phyloP scores from a whole-genome alignment of 2,113 vertebrate species.

The Heptranchias perlo region DNA sequence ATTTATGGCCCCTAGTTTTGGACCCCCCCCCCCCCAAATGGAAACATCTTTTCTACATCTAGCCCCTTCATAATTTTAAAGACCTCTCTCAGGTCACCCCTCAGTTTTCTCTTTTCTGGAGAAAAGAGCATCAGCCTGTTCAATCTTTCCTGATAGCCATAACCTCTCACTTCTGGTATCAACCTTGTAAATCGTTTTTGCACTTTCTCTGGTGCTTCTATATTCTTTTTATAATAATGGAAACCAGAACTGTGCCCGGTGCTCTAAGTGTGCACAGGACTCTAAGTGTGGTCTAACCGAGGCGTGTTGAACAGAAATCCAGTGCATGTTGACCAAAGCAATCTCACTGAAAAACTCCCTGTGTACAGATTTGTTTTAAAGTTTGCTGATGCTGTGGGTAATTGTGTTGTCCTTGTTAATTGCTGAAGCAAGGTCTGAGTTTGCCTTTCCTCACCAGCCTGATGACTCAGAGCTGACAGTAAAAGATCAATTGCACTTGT shows the following conservation, averaged over 20 bases:
- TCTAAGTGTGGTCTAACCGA: background rate
- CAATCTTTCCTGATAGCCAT: background rate
- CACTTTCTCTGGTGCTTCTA: no score
- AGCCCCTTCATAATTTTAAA: background rate
- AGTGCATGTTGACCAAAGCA: background rate
- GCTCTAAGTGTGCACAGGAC: background rate
- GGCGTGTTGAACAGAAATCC: background rate
- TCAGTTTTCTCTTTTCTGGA: background rate
- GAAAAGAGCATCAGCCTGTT: background rate
- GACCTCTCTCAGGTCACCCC: background rate
- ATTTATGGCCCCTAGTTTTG: no score
- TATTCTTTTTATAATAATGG: background rate
- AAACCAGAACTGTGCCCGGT: background rate
- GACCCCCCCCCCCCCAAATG: no score
- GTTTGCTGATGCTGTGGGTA: background rate
- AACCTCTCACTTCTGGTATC: background rate
- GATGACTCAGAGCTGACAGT: conserved; percentile 8
- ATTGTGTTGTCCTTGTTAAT: background rate
- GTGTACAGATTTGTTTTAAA: background rate
- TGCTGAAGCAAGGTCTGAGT: background rate
- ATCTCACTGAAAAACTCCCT: background rate
- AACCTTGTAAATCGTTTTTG: background rate
- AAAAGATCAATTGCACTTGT: background rate
- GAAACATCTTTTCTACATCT: no score
- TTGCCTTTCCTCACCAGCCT: background rate